A percentile compares a stretch with the other conserved stretches of the same genome.
phyloP scores from a whole-genome alignment of 2,888 invertebrate genomes.

The Rhorus exstirpatorius region DNA sequence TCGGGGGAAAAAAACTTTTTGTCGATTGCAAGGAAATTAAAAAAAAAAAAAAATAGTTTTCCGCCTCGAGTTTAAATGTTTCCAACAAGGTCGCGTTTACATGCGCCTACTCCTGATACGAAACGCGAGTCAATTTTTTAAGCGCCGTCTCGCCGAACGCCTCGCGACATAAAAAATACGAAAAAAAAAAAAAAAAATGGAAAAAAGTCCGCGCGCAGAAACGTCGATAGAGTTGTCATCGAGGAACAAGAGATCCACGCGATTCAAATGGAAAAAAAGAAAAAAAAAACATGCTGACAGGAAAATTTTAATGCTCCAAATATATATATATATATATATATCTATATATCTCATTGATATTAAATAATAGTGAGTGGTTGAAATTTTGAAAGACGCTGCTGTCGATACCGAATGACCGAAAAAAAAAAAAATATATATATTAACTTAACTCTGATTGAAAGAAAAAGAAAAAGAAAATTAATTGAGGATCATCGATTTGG shows the following conservation, averaged over 20 bases:
- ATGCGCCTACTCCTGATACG: conserved; percentile 84
- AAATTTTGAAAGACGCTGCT: conserved; percentile 53
- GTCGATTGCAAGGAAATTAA: conserved; percentile 32
- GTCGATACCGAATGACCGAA: conserved; percentile 30
- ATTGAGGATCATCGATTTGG: no score
- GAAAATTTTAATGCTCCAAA: conserved; percentile 27
- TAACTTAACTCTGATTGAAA: background rate
- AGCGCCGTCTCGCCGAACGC: conserved; percentile 67
- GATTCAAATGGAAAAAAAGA: conserved; percentile 27
- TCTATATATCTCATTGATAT: conserved; percentile 63
- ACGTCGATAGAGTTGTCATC: conserved; percentile 2
- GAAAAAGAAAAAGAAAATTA: no score
- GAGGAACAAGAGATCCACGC: conserved; percentile 33
- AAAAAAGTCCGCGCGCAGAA: conserved; percentile 10
- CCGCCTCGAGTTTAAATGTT: conserved; percentile 79
- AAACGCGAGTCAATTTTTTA: conserved; percentile 85
- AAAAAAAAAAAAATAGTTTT: conserved; percentile 73
- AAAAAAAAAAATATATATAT: background rate
- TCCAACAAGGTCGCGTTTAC: conserved; percentile 73
- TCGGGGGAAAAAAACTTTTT: conserved; percentile 44
- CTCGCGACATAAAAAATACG: conserved; percentile 39
- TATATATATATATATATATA: conserved; percentile 25
- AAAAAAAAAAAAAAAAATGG: conserved; percentile 23
- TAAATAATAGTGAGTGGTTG: conserved; percentile 62
- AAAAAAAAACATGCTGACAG: conserved; percentile 32